phyloP scores from a whole-genome alignment of 2,113 vertebrate genomes.

The Xenus cinereus region DNA sequence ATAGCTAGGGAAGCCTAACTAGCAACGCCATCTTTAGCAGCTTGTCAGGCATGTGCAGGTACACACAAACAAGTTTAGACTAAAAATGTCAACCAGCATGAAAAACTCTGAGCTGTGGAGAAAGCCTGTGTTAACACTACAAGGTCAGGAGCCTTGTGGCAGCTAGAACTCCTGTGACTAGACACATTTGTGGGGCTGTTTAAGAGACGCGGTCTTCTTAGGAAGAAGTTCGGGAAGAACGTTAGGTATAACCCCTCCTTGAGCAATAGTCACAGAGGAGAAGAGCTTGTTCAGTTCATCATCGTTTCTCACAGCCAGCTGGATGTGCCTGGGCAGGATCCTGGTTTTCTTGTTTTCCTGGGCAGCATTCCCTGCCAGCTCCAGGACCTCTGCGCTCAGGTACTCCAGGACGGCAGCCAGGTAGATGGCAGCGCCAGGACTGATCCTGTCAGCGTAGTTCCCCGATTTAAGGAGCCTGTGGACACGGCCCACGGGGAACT shows the following conservation, averaged over 20 bases:
- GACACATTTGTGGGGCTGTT: background rate
- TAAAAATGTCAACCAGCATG: background rate
- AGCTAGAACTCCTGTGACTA: background rate
- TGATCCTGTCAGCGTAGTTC: constrained; percentile 61
- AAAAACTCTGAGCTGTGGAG: background rate
- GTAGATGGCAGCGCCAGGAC: constrained; percentile 71
- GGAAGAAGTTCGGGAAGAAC: constrained; percentile 74
- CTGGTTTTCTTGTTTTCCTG: constrained; percentile 72
- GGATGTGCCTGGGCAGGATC: constrained; percentile 73
- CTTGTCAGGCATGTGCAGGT: background rate
- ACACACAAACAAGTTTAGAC: background rate
- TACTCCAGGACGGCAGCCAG: constrained; percentile 76
- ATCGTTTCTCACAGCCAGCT: constrained; percentile 77
- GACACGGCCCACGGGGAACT: constrained; percentile 75
- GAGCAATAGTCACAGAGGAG: constrained; percentile 68
- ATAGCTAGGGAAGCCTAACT: background rate
- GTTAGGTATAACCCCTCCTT: constrained; percentile 77
- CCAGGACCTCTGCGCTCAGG: constrained; percentile 77
- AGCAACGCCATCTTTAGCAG: background rate
- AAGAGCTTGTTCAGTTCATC: constrained; percentile 76
- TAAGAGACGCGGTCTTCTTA: constrained; percentile 27
- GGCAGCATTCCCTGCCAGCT: constrained; percentile 76
- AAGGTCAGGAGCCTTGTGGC: background rate
- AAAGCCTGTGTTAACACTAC: background rate
- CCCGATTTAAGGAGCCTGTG: constrained; percentile 73